Conservation (phyloP, 1,140 invertebrate species). For the Bombus pyrosoma region DNA sequence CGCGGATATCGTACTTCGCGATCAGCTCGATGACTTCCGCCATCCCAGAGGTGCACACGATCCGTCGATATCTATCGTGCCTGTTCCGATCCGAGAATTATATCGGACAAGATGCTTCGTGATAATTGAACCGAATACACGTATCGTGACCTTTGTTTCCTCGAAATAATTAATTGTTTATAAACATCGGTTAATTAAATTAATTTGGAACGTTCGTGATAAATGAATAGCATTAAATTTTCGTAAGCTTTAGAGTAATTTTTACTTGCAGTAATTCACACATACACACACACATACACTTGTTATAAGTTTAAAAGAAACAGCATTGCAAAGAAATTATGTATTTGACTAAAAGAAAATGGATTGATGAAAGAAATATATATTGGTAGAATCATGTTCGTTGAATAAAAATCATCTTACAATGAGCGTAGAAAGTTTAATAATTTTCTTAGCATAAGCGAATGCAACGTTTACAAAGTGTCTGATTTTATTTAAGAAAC, state of each 20-base stretch:
- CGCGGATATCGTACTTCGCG: constrained; percentile 4
- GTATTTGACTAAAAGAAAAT: no score
- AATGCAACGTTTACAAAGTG: background rate
- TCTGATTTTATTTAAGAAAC: background rate
- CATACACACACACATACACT: no score
- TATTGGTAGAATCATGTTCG: background rate
- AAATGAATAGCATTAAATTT: no score
- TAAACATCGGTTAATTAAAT: no score
- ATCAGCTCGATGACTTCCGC: constrained; percentile 24
- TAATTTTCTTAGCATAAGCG: background rate
- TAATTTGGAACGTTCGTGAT: no score
- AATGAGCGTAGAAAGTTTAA: background rate
- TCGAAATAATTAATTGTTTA: background rate
- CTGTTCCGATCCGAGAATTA: background rate
- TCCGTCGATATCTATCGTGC: background rate
- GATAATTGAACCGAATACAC: background rate
- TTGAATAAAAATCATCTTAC: background rate
- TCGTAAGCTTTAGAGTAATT: no score
- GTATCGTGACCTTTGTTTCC: background rate
- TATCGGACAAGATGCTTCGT: background rate
- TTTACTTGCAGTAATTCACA: no score
- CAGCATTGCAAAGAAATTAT: no score
- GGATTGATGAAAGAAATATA: no score
- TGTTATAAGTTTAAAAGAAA: no score
- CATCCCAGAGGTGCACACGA: no score